Evolutionary conservation across 2,797 vertebrate genomes (phyloP), one percentile per base, ranked within the genome.

Genomic region (Pangasius macronema): DNA sequence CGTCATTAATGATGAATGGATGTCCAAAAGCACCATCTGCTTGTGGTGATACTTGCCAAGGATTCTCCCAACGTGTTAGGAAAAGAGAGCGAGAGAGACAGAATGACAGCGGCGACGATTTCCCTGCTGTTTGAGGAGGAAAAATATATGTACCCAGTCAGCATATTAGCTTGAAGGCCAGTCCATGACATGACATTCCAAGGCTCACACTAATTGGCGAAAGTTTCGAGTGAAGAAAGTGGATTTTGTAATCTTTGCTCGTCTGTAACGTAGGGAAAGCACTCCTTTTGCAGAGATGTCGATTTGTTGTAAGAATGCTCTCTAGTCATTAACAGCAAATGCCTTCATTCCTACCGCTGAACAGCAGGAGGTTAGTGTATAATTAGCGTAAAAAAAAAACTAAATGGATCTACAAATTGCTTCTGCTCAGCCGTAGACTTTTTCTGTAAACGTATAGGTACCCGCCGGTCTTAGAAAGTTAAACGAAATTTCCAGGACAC

Each of bases 251-350:
- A 89, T 89, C 80, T 42, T 36, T 30, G 73, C 49, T 33, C 27
- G 30, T 89, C 83, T 73, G 51, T 82, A 85, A 90, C 85, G 42
- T 70, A 88, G 36, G 65, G 88, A 86, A 68, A 65, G 63, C 63
- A 46, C 70, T 80, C 42, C 51, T 83, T 88, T 89, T 86, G 80
- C 89, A 49, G 89, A 86, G 82, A 79, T 86, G 87, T 82, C 80
- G 82, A 89, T 91, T 91, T 85, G 86, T 90, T 88, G 86, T 87
- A 89, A 88, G 89, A 88, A 89, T 80, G 53, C 89, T 89, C 87
- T 91, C 87, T 89, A 88, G 87, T 91, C 92, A 92, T 93, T 92
- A 93, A 90, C 84, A 81, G 86, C 89, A 91, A 93, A 92, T 90
- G 90, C 88, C 87, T 91, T 89, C 84, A 68, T 89, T 91, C 90